phyloP scores from a whole-genome alignment of 1,140 invertebrate genomes.

The Aphaenogaster ashmeadi region DNA sequence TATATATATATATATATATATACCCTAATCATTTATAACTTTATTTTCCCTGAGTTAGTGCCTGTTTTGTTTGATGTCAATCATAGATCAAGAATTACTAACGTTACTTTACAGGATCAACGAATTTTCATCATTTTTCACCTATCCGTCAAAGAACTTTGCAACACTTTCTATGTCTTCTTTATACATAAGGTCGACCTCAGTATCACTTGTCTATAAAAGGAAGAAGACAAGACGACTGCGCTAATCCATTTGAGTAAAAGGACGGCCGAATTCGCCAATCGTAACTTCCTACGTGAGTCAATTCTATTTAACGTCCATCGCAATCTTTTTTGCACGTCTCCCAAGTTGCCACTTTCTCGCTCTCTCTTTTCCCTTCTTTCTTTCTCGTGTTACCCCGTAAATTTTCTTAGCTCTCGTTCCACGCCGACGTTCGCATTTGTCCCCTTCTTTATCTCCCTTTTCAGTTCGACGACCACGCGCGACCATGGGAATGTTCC shows the following conservation, averaged over 20 bases:
- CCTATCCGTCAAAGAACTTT: background rate
- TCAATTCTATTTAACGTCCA: slow-evolving; percentile 54
- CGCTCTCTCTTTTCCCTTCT: background rate
- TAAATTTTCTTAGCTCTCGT: slow-evolving; percentile 54
- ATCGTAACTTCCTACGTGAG: slow-evolving; percentile 40
- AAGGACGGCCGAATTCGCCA: slow-evolving; percentile 25
- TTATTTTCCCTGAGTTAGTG: background rate
- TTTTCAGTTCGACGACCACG: slow-evolving; percentile 66
- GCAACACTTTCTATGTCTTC: background rate
- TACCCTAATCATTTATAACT: background rate
- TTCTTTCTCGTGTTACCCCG: slow-evolving; percentile 45
- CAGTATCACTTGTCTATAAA: background rate
- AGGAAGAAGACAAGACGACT: background rate
- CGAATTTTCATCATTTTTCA: background rate
- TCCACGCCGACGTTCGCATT: slow-evolving; percentile 30
- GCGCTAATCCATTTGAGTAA: slow-evolving; percentile 12
- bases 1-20: background rate
- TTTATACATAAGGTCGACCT: background rate
- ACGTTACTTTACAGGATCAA: background rate
- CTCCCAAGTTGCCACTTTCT: slow-evolving; percentile 7
- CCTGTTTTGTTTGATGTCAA: background rate
- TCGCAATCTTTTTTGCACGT: slow-evolving; percentile 51
- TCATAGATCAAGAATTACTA: background rate
- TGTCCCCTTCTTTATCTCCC: slow-evolving; percentile 67
- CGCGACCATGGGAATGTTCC: slow-evolving; percentile 27